These are phyloP conservation scores for Nephrotoma appendiculata DNA, from an alignment of 2,888 invertebrate genomes.

Conservation along the genomic window DNA sequence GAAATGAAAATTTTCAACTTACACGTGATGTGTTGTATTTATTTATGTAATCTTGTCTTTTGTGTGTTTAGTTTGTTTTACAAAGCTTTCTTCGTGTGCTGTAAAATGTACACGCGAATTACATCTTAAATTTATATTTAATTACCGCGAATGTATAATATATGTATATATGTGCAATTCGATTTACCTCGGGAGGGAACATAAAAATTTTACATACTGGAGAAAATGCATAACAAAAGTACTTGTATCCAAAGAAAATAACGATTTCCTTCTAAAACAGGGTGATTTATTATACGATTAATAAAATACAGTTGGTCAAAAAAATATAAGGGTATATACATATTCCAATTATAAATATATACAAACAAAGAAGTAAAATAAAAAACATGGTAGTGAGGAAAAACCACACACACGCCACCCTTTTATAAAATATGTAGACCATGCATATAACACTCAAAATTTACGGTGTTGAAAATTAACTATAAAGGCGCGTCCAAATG, in stretches of 20 bases:
- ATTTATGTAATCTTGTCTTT: background rate
- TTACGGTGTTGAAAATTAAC: slow-evolving; percentile 1
- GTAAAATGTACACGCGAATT: background rate
- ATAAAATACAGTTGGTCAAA: background rate
- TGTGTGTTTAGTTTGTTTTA: background rate
- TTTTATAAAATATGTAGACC: background rate
- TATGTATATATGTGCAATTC: background rate
- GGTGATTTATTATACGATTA: background rate
- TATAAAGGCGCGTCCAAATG: slow-evolving; percentile 4
- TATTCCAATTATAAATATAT: background rate
- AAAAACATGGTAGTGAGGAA: background rate
- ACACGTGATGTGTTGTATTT: background rate
- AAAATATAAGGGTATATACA: background rate
- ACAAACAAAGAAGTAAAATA: background rate
- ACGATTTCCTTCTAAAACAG: background rate
- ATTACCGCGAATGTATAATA: background rate
- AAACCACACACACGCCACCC: background rate
- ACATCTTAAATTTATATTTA: background rate
- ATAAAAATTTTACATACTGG: background rate
- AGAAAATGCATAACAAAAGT: background rate
- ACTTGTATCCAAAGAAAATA: background rate
- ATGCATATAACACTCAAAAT: background rate
- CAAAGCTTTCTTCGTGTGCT: background rate
- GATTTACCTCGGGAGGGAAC: background rate
- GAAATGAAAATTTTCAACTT: background rate